Percentiles rank a stretch among this genome's conserved stretches.
Conservation (phyloP, 2,113 vertebrate genomes). For the Cebidichthys violaceus region DNA sequence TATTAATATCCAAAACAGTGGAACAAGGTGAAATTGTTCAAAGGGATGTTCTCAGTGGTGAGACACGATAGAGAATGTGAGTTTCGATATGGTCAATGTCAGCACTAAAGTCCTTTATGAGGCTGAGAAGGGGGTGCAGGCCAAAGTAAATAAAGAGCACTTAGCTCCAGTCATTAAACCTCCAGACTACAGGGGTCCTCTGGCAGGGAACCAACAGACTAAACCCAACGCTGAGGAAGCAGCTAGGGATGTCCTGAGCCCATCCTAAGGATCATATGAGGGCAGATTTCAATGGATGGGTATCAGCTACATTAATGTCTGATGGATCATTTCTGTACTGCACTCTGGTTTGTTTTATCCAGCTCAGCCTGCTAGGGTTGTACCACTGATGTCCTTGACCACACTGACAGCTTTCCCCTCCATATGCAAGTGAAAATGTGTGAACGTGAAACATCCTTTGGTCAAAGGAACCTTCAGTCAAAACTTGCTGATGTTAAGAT, state of each 20-base stretch:
- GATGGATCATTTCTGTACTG: not conserved
- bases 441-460: not conserved
- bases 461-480: not conserved
- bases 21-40: not conserved
- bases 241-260: not conserved
- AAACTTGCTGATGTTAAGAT: not conserved
- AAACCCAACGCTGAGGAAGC: constrained; percentile 10
- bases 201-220: constrained; percentile 31
- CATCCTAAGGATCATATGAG: not conserved
- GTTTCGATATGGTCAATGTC: constrained; percentile 23
- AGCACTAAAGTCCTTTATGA: constrained; percentile 16
- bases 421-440: not conserved
- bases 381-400: not conserved
- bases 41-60: not conserved
- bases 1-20: not conserved
- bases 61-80: constrained; percentile 16
- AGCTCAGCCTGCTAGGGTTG: not conserved
- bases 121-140: constrained; percentile 14
- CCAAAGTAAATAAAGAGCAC: constrained; percentile 67
- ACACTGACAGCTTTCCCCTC: not conserved
- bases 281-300: not conserved
- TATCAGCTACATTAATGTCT: not conserved
- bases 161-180: constrained; percentile 61
- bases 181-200: constrained; percentile 32
- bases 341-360: not conserved